phyloP scores from a whole-genome alignment of 2,888 invertebrate species.

The Epiblema foenella region DNA sequence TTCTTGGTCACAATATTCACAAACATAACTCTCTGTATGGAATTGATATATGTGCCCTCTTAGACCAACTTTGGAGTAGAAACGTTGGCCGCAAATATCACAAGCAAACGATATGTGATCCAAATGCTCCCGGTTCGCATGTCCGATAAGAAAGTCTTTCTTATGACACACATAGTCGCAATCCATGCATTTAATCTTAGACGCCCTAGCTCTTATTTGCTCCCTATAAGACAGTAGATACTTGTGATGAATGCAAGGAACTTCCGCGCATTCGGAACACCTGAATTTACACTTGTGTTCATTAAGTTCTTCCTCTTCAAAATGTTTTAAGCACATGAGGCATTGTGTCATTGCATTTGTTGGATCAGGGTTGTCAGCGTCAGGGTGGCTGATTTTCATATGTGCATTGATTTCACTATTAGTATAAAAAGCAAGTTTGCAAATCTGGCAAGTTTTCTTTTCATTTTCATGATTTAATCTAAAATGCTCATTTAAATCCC shows the following conservation, averaged over 20 bases:
- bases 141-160: conserved; percentile 62
- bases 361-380: conserved; percentile 47
- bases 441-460: conserved; percentile 58
- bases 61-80: conserved; percentile 63
- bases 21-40: conserved; percentile 57
- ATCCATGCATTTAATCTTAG: conserved; percentile 60
- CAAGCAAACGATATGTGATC: conserved; percentile 66
- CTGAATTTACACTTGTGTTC: conserved; percentile 63
- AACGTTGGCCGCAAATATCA: conserved; percentile 61
- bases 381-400: conserved; percentile 56
- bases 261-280: conserved; percentile 60
- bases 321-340: conserved; percentile 59
- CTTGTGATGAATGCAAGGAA: conserved; percentile 62
- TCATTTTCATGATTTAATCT: conserved; percentile 54
- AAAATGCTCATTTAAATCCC: conserved; percentile 58
- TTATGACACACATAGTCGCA: conserved; percentile 63
- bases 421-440: conserved; percentile 59
- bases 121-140: conserved; percentile 66
- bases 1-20: conserved; percentile 61
- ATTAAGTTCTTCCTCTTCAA: conserved; percentile 53
- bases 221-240: conserved; percentile 63
- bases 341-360: conserved; percentile 48
- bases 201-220: conserved; percentile 56
- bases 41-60: conserved; percentile 61
- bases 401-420: conserved; percentile 57